Base-by-base conservation (phyloP, 1,140 invertebrate species). In the Tribolium castaneum region DNA sequence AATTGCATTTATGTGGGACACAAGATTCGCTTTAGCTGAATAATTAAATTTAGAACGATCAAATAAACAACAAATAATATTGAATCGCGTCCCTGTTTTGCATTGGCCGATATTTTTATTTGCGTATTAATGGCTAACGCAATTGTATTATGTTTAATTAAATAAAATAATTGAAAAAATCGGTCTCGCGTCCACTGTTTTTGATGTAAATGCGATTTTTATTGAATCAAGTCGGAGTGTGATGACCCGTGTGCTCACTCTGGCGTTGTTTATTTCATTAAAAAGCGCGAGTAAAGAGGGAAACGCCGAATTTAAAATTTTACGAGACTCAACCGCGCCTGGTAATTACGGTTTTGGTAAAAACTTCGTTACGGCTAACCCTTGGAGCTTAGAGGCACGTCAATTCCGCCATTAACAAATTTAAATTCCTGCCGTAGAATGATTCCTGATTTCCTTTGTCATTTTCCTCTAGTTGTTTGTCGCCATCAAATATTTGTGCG, bases 231-330 rank as follows among this genome's bases (percentile, higher is more conserved):
- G 25, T 66, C 45, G 12, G 5, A 35, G 25, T 35, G 59, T 66
- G 59, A 66, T 66, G 59, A 35, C 59, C 59, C 30, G 12, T 66
- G 30, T 22, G 59, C 22, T 25, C 59, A 66, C 12, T 34, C 30
- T 66, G 59, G 30, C 30, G 59, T 66, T 66, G 59, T 66, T 66
- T 66, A 66, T 66, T 66, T 66, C 59, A 66, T 66, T 66, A 66
- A 66, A 66, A 66, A 13, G 5, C 25, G 59, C 34, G 30, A 66
- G 59, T 66, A 66, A 66, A 66, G 30, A 35, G 59, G 14, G 12
- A 66, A 66, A 66, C 12, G 59, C 59, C 13, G 59, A 35, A 66
- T 66, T 66, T 39, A 66, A 66, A 66, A 66, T 66, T 66, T 66
- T 66, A 66, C 59, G 59, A 66, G 22, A 66, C 9, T 13, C 59